Percentiles rank a stretch among this genome's conserved stretches.
Evolutionary conservation across 2,113 vertebrate genomes (phyloP).

Genomic region (Leptosomus discolor): DNA sequence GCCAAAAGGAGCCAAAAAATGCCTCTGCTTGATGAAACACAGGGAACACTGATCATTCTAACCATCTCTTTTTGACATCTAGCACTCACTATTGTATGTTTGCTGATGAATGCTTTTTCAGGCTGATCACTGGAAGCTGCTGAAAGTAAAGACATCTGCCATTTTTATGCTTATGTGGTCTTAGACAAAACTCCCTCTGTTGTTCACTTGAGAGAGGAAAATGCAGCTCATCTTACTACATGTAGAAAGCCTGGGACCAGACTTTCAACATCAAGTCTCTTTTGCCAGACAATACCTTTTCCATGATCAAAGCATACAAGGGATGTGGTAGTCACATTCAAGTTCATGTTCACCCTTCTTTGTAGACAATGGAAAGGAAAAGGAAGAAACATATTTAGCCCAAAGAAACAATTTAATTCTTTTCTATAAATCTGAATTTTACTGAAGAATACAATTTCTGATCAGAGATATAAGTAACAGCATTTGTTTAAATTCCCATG

Average conservation of each 20-base stretch:
- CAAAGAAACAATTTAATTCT: not conserved
- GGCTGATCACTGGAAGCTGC: constrained; percentile 59
- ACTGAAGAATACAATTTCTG: not conserved
- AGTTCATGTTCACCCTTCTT: constrained; percentile 57
- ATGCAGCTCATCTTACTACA: constrained; percentile 79
- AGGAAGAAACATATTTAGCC: not conserved
- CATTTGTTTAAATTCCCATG: not conserved
- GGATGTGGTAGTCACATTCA: constrained; percentile 73
- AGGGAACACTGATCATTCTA: constrained; percentile 57
- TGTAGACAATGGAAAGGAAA: not conserved
- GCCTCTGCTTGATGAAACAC: constrained; percentile 58
- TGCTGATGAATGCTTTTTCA: constrained; percentile 61
- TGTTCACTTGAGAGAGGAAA: constrained; percentile 75
- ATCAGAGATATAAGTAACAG: not conserved
- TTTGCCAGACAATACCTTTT: constrained; percentile 75
- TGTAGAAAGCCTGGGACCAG: constrained; percentile 51
- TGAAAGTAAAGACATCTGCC: constrained; percentile 70
- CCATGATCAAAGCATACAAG: constrained; percentile 83
- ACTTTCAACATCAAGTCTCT: constrained; percentile 71
- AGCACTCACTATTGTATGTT: constrained; percentile 72
- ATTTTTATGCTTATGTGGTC: constrained; percentile 73
- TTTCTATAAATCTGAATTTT: constrained; percentile 5
- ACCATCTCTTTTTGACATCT: constrained; percentile 73
- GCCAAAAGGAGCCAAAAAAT: constrained; percentile 70
- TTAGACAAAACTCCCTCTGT: constrained; percentile 86